Base-by-base conservation (phyloP, 2,888 invertebrate species). In the Carabus problematicus region DNA sequence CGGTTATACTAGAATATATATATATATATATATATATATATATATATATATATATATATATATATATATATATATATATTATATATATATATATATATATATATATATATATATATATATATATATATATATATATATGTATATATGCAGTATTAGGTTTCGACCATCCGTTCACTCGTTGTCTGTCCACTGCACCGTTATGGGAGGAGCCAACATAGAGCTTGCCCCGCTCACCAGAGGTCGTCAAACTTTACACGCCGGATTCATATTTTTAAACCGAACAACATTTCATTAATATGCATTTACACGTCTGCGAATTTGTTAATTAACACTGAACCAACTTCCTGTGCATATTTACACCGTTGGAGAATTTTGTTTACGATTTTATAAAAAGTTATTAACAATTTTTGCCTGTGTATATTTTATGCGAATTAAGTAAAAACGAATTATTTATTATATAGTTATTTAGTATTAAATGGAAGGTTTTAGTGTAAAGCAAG, bases 11-110 rank as follows among this genome's bases (percentile, higher is more conserved):
- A n/a, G n/a, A n/a, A 67, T 70, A 64, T 70, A 64, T 55, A 66
- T 66, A 59, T 58, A 66, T 66, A 58, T 18, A 63, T 29, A 63
- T 49, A 49, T 29, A 29, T 56, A 49, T 56, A 56, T 64, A 55
- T 64, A 39, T 56, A 55, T 64, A 56, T 64, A 56, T 64, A 14
- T 64, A 40, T 64, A 42, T 64, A 16, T 64, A 14, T 41, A 64
- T 39, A 69, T 69, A 67, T 69, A 69, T 54, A 69, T 67, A 69
- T 69, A 67, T 54, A 69, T 55, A 69, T 54, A 69, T 69, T 54
- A 66, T 12, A 49, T 49, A 64, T 67, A 69, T 69, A 52, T 64
- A 64, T 66, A 67, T 69, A 40, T 69, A 41, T 67, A 67, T 70
- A 64, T 70, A 64, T 55, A 66, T 66, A 59, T 58, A 66, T 66